Percentiles rank a stretch among this genome's conserved stretches.
Conservation (phyloP, 2,113 vertebrate genomes). For the Gobio gobio region DNA sequence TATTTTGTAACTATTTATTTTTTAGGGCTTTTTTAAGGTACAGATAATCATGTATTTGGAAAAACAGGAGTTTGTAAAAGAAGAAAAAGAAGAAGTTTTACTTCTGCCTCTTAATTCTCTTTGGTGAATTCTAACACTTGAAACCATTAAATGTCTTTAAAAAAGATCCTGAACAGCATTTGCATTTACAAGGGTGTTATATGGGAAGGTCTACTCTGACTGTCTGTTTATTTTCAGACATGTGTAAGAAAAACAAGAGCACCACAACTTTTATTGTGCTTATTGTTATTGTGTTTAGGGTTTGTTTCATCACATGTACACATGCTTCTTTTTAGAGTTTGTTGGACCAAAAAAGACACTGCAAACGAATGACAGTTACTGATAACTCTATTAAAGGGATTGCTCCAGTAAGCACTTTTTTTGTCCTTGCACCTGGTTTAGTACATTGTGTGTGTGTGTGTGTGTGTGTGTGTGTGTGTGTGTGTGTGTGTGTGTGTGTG, state of each 20-base stretch:
- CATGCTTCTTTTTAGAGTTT: background rate
- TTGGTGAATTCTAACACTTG: background rate
- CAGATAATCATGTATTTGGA: background rate
- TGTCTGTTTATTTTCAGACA: background rate
- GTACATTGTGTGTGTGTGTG: conserved; percentile 38
- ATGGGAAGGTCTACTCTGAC: background rate
- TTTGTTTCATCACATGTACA: background rate
- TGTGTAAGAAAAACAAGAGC: background rate
- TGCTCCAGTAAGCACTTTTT: conserved; percentile 47
- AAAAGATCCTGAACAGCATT: background rate
- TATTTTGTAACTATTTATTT: background rate
- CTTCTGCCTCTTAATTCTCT: background rate
- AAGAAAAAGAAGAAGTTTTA: too few species aligned
- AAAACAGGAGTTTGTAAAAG: background rate
- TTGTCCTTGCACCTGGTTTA: conserved; percentile 34
- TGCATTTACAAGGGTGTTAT: background rate
- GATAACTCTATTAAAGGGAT: conserved; percentile 9
- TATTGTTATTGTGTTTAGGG: background rate
- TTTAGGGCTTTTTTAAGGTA: background rate
- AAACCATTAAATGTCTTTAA: background rate
- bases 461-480: conserved; percentile 46
- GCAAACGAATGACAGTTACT: conserved; percentile 31
- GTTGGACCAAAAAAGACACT: background rate
- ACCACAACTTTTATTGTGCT: background rate
- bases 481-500: conserved; percentile 51